phyloP scores from a whole-genome alignment of 2,113 vertebrate genomes.

The Nycticryphes semicollaris region DNA sequence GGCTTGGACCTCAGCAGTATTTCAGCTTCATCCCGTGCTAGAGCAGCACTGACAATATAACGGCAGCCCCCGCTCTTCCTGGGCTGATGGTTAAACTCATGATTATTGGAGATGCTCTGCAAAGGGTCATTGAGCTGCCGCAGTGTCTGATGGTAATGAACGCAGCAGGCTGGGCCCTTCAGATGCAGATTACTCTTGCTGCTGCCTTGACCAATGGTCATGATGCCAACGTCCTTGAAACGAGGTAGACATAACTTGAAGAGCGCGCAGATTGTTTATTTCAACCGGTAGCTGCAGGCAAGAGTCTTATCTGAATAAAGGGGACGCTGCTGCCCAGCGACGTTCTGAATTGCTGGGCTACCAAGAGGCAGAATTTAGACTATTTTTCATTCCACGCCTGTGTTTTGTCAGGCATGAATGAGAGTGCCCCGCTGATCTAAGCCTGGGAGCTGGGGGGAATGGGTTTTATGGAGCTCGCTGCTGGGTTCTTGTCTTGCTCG shows the following conservation, averaged over 20 bases:
- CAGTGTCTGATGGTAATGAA: background rate
- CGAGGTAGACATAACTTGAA: background rate
- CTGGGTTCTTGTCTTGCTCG: background rate
- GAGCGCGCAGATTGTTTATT: background rate
- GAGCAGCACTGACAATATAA: background rate
- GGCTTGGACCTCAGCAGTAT: background rate
- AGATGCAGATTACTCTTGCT: background rate
- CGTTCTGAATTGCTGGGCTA: background rate
- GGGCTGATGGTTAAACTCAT: background rate
- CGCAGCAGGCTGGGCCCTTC: conserved; percentile 25
- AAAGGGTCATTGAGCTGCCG: conserved; percentile 25
- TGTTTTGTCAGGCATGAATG: background rate
- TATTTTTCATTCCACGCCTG: background rate
- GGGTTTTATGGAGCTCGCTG: background rate
- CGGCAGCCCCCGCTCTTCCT: background rate
- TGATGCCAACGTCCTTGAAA: conserved; percentile 13
- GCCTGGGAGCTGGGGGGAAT: background rate
- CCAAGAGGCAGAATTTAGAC: background rate
- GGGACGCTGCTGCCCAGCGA: conserved; percentile 2
- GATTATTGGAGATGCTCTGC: conserved; percentile 4
- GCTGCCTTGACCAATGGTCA: background rate
- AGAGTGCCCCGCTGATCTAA: conserved; percentile 1
- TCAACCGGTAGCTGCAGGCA: conserved; percentile 24
- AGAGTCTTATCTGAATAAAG: background rate
- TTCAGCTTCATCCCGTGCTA: background rate